Conservation (phyloP, 1,140 invertebrate genomes). For the Caenorhabditis remanei region DNA sequence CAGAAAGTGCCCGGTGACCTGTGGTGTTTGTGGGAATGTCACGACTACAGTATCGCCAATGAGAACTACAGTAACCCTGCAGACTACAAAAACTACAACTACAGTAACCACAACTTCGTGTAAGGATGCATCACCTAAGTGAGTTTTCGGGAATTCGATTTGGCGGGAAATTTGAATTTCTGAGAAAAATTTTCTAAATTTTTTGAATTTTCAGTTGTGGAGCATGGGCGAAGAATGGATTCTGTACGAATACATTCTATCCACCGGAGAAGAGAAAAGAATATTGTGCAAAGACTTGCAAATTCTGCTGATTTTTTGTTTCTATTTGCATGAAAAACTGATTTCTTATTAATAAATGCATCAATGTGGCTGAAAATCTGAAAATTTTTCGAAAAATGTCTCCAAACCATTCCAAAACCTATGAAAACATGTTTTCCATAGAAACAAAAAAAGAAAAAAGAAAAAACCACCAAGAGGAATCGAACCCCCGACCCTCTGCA, state of each 20-base stretch:
- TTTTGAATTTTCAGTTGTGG: not conserved
- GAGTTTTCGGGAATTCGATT: not conserved
- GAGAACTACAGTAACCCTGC: not conserved
- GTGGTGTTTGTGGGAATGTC: too few relatives aligned
- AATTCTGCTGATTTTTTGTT: constrained; percentile 14
- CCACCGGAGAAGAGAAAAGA: constrained; percentile 15
- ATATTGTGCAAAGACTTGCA: constrained; percentile 20
- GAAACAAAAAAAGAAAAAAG: too few relatives aligned
- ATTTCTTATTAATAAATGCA: too few relatives aligned
- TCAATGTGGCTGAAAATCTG: too few relatives aligned
- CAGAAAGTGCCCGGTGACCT: not conserved
- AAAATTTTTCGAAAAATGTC: too few relatives aligned
- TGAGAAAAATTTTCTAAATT: not conserved
- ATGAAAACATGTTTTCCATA: too few relatives aligned
- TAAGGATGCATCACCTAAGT: constrained; percentile 21
- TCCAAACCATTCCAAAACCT: too few relatives aligned
- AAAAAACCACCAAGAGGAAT: too few relatives aligned
- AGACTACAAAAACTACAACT: not conserved
- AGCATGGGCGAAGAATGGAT: constrained; percentile 25
- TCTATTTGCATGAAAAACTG: too few relatives aligned
- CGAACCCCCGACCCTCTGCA: too few relatives aligned
- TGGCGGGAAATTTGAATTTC: not conserved
- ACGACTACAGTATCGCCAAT: not conserved
- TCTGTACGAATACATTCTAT: constrained; percentile 37
- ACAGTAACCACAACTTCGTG: not conserved